phyloP scores from a whole-genome alignment of 2,888 invertebrate genomes.

The Dascillus cervinus region DNA sequence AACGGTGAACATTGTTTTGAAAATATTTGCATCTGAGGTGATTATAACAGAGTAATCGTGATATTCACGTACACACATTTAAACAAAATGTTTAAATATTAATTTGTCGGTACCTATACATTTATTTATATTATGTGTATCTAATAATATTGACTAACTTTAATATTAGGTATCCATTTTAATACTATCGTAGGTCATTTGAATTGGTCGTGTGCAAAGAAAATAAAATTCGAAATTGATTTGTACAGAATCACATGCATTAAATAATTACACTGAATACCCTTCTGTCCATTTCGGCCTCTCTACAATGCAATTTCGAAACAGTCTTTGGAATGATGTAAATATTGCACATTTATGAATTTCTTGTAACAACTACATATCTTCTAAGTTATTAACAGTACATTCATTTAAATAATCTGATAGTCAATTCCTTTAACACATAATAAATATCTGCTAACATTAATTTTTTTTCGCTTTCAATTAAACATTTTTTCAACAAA shows the following conservation, averaged over 20 bases:
- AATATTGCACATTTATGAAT: constrained; percentile 16
- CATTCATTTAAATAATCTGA: constrained; percentile 12
- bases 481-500: constrained; percentile 1
- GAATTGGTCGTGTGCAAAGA: constrained; percentile 25
- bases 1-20: too few relatives aligned
- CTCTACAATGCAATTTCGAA: constrained; percentile 27
- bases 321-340: constrained; percentile 31
- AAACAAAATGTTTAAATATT: too few relatives aligned
- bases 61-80: too few relatives aligned
- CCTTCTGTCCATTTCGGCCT: background rate
- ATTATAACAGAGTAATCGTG: too few relatives aligned
- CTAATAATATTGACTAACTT: too few relatives aligned
- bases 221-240: constrained; percentile 25
- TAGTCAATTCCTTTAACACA: constrained; percentile 16
- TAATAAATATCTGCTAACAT: constrained; percentile 5
- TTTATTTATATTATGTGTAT: too few relatives aligned
- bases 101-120: too few relatives aligned
- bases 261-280: background rate
- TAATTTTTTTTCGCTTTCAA: constrained; percentile 8
- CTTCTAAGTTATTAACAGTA: constrained; percentile 10
- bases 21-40: too few relatives aligned
- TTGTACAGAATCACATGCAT: constrained; percentile 10
- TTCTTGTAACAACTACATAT: too few relatives aligned
- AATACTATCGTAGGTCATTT: constrained; percentile 19
- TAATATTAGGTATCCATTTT: too few relatives aligned